Percentiles rank a stretch among this genome's conserved stretches.
Conservation (phyloP, 2,113 vertebrate species). For the Varanus salvator region DNA sequence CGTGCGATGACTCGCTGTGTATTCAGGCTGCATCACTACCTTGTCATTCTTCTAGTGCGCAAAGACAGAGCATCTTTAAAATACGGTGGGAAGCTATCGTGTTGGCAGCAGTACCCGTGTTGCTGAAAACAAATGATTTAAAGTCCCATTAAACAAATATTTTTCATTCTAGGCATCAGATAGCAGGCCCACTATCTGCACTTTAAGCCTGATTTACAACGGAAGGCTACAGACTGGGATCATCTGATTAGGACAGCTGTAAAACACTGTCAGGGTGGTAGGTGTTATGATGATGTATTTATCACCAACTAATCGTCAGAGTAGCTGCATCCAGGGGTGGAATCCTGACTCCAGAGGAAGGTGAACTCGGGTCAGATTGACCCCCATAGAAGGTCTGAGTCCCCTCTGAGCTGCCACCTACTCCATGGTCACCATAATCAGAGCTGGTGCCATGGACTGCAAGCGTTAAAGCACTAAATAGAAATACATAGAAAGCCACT, state of each 20-base stretch:
- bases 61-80: constrained; percentile 47
- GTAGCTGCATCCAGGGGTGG: background rate
- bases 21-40: constrained; percentile 17
- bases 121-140: constrained; percentile 64
- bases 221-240: constrained; percentile 44
- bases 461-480: background rate
- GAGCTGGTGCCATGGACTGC: background rate
- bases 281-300: constrained; percentile 1
- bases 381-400: background rate
- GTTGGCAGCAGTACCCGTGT: constrained; percentile 42
- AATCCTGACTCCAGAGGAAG: background rate
- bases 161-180: constrained; percentile 61
- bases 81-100: constrained; percentile 31
- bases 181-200: constrained; percentile 51
- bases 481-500: background rate
- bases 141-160: constrained; percentile 69
- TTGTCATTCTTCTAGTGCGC: background rate
- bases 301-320: constrained; percentile 35
- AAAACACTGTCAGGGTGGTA: constrained; percentile 35
- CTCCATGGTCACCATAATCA: background rate
- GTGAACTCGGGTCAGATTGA: background rate
- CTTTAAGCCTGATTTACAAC: constrained; percentile 69
- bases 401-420: background rate
- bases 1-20: background rate
- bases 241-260: constrained; percentile 44